A percentile compares a stretch with the other conserved stretches of the same genome.
Evolutionary conservation across 2,888 invertebrate species (phyloP).

Genomic region (Galerucella calmariensis): DNA sequence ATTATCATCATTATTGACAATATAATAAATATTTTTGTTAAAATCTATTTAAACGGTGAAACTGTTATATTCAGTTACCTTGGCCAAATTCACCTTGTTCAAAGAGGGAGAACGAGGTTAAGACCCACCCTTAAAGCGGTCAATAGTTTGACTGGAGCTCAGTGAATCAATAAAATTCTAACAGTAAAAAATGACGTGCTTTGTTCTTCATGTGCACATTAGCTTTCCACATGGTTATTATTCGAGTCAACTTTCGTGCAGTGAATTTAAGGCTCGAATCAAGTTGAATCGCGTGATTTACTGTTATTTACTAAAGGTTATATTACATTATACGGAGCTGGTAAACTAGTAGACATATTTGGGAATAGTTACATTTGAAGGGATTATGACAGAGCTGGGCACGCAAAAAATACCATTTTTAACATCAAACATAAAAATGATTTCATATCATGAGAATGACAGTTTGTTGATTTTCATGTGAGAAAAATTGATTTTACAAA

Average conservation of each 20-base stretch:
- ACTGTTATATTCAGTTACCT: background rate
- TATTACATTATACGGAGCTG: background rate
- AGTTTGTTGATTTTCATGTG: too few species aligned
- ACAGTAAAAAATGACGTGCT: conserved; percentile 17
- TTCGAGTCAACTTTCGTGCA: conserved; percentile 25
- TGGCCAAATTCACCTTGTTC: background rate
- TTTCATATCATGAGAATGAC: too few species aligned
- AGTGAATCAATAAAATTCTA: conserved; percentile 29
- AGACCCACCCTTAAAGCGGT: conserved; percentile 43
- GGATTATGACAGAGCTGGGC: background rate
- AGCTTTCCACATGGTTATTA: conserved; percentile 23
- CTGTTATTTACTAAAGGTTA: background rate
- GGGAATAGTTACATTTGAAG: background rate
- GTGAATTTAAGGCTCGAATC: background rate
- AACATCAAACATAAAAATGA: too few species aligned
- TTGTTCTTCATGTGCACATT: conserved; percentile 23
- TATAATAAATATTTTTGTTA: background rate
- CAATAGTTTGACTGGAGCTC: conserved; percentile 40
- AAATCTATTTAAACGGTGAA: background rate
- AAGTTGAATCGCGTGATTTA: background rate
- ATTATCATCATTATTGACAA: too few species aligned
- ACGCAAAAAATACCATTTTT: background rate
- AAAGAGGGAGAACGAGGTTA: conserved; percentile 16
- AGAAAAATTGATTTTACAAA: too few species aligned
- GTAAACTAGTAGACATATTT: background rate